Percentiles rank a stretch among this genome's conserved stretches.
Conservation (phyloP, 1,140 invertebrate genomes). For the Bathynomus jamesi region DNA sequence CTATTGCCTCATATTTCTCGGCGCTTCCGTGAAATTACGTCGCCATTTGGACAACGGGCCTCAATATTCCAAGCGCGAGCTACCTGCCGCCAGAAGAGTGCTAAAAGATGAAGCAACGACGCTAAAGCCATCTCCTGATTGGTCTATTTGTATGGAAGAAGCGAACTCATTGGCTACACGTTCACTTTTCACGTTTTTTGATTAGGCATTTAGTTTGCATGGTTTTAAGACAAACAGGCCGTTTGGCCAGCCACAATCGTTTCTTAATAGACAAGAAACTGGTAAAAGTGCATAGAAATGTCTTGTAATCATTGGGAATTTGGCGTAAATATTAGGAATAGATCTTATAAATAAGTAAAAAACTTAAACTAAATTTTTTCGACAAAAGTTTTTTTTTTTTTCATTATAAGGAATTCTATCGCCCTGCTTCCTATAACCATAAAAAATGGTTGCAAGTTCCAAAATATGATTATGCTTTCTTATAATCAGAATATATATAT, state of each 20-base stretch:
- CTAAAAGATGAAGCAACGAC: not conserved
- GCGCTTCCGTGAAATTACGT: not conserved
- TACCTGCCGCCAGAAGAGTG: not conserved
- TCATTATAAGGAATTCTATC: too few relatives aligned
- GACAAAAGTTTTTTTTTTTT: too few relatives aligned
- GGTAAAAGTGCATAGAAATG: not conserved
- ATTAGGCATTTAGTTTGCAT: not conserved
- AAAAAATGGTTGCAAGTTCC: too few relatives aligned
- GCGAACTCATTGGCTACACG: not conserved
- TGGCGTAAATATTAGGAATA: too few relatives aligned
- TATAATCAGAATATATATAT: too few relatives aligned
- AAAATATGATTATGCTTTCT: too few relatives aligned
- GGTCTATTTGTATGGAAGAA: not conserved
- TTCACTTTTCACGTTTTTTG: not conserved
- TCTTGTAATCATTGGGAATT: not conserved
- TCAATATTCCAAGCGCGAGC: not conserved
- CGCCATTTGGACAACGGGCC: not conserved
- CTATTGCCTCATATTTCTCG: constrained; percentile 24
- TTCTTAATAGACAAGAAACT: not conserved
- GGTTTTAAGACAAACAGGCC: not conserved
- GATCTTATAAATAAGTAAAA: too few relatives aligned
- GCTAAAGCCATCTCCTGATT: not conserved
- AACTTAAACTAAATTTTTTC: too few relatives aligned
- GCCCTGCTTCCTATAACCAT: too few relatives aligned
- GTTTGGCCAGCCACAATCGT: not conserved